A percentile compares a stretch with the other conserved stretches of the same genome.
phyloP scores from a whole-genome alignment of 2,797 vertebrate species.

The Epinephelus awoara region DNA sequence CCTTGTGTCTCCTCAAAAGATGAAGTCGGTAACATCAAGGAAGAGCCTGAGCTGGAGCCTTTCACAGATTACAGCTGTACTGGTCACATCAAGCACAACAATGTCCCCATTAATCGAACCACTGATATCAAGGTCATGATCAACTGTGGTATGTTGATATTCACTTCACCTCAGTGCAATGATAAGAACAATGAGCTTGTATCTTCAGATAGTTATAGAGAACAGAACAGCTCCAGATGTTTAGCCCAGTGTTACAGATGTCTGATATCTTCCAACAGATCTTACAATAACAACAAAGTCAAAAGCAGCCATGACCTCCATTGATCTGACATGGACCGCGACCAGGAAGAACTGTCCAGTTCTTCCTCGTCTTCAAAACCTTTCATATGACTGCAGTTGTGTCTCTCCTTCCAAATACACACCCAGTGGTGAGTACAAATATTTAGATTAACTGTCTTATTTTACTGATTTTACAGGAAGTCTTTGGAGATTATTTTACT shows the following conservation, averaged over 20 bases:
- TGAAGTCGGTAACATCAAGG: accelerated
- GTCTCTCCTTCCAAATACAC: accelerated
- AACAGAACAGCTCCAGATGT: background rate
- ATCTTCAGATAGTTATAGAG: background rate
- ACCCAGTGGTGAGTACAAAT: background rate
- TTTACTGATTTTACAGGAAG: background rate
- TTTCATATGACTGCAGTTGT: constrained; percentile 25
- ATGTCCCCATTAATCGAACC: accelerated
- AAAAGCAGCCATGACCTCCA: accelerated
- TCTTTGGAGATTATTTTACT: background rate
- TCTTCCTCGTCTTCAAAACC: accelerated
- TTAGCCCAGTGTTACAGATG: background rate
- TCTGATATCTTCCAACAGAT: constrained; percentile 60
- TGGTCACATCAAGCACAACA: constrained; percentile 3
- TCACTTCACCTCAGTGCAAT: constrained; percentile 10
- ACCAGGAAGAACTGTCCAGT: accelerated
- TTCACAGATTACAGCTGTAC: constrained; percentile 46
- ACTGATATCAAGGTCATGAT: accelerated
- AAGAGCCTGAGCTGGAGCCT: constrained; percentile 34
- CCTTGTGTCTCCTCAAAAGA: constrained; percentile 26
- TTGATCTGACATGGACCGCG: accelerated
- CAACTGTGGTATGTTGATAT: constrained; percentile 67
- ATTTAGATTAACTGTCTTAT: background rate
- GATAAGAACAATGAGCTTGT: background rate
- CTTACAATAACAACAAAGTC: accelerated